phyloP scores from a whole-genome alignment of 2,113 vertebrate genomes.

The Nesogale talazaci region DNA sequence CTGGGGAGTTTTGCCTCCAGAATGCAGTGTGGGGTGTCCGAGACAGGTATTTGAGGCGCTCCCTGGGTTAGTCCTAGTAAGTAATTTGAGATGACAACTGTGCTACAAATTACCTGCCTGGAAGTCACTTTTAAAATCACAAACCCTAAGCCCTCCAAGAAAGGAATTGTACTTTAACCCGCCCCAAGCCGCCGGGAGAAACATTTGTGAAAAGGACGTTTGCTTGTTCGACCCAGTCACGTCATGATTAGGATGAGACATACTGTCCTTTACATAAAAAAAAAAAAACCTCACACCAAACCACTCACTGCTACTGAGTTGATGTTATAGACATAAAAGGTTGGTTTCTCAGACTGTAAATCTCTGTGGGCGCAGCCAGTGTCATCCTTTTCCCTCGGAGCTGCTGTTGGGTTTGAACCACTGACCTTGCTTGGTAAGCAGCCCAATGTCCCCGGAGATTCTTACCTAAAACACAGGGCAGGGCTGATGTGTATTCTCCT shows the following conservation, averaged over 20 bases:
- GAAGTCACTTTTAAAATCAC: constrained; percentile 46
- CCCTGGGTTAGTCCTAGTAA: background rate
- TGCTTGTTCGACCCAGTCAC: constrained; percentile 57
- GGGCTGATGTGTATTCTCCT: constrained; percentile 17
- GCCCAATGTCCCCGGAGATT: too few relatives aligned
- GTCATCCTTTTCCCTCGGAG: too few relatives aligned
- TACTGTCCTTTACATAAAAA: constrained; percentile 61
- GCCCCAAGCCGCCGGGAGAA: constrained; percentile 41
- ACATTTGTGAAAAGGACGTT: constrained; percentile 49
- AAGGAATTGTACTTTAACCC: constrained; percentile 42
- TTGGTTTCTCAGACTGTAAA: too few relatives aligned
- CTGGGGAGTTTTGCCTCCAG: background rate
- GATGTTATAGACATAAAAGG: too few relatives aligned
- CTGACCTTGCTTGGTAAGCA: too few relatives aligned
- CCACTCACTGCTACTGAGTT: too few relatives aligned
- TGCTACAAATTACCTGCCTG: background rate
- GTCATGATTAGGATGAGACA: constrained; percentile 50
- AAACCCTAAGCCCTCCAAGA: constrained; percentile 25
- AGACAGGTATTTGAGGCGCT: constrained; percentile 41
- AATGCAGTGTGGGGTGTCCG: constrained; percentile 22
- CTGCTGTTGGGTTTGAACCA: too few relatives aligned
- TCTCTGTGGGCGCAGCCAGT: too few relatives aligned
- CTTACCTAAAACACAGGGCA: background rate
- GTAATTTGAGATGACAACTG: constrained; percentile 29
- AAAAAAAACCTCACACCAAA: background rate